phyloP scores from a whole-genome alignment of 1,140 invertebrate species.

The Charaxes varanes region DNA sequence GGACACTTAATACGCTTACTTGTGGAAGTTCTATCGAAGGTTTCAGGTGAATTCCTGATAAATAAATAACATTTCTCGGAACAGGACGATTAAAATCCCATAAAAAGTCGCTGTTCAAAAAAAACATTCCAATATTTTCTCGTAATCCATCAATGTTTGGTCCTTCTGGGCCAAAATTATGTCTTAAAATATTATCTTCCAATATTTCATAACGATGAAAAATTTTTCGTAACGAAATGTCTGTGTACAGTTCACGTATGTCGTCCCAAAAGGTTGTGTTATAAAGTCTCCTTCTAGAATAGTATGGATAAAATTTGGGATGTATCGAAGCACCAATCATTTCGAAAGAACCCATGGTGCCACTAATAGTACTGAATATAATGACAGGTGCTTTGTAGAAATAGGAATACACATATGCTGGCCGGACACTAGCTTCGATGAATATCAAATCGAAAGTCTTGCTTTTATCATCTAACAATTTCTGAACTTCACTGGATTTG shows the following conservation, averaged over 20 bases:
- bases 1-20: too few relatives aligned
- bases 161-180: background rate
- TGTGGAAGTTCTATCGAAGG: background rate
- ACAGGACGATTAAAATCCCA: slow-evolving; percentile 14
- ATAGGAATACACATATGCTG: slow-evolving; percentile 34
- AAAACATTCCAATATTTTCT: slow-evolving; percentile 5
- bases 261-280: slow-evolving; percentile 20
- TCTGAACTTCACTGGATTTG: slow-evolving; percentile 24
- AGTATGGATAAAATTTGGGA: slow-evolving; percentile 19
- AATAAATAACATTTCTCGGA: slow-evolving; percentile 9
- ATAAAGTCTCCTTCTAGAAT: slow-evolving; percentile 14
- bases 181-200: slow-evolving; percentile 34
- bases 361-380: slow-evolving; percentile 26
- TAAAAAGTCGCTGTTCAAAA: slow-evolving; percentile 10
- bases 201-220: background rate
- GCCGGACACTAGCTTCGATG: slow-evolving; percentile 25
- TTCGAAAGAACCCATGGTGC: slow-evolving; percentile 11
- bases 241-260: slow-evolving; percentile 19
- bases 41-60: slow-evolving; percentile 4
- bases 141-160: background rate
- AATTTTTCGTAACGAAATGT: slow-evolving; percentile 31
- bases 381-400: slow-evolving; percentile 42
- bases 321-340: slow-evolving; percentile 23
- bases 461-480: slow-evolving; percentile 24
- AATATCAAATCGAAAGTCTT: slow-evolving; percentile 35